Conservation (phyloP, 2,113 vertebrate genomes). For the Tupaia chinensis region DNA sequence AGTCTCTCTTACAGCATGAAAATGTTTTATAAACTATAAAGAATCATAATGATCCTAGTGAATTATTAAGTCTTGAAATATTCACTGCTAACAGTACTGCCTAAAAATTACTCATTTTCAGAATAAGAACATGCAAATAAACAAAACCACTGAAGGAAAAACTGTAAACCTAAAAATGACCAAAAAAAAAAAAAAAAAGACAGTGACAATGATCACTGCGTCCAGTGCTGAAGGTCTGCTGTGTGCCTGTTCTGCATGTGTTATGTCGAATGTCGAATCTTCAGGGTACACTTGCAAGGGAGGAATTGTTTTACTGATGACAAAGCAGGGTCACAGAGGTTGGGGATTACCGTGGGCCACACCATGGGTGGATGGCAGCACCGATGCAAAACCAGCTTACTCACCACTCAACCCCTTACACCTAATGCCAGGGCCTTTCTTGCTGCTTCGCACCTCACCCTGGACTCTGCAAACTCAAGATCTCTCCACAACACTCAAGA, state of each 20-base stretch:
- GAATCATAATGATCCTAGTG: background rate
- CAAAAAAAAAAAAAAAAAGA: background rate
- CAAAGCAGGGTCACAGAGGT: background rate
- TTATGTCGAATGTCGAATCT: background rate
- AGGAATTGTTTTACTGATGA: background rate
- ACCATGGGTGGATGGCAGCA: fast-evolving
- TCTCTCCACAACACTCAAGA: background rate
- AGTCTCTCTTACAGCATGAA: background rate
- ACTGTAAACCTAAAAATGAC: background rate
- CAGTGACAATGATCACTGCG: background rate
- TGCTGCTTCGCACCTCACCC: background rate
- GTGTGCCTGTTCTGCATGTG: too few relatives aligned
- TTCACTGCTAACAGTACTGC: background rate
- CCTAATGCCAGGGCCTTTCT: background rate
- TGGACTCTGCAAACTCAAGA: background rate
- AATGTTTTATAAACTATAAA: background rate
- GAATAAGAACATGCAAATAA: background rate
- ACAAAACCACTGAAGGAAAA: background rate
- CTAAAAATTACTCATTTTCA: conserved; percentile 33
- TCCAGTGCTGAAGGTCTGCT: background rate
- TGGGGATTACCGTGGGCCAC: background rate
- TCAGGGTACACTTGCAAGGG: background rate
- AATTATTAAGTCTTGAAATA: background rate
- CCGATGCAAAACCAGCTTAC: background rate
- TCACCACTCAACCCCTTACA: too few relatives aligned